Evolutionary conservation across 2,888 invertebrate species (phyloP).

Genomic region (Sepioteuthis lessoniana): DNA sequence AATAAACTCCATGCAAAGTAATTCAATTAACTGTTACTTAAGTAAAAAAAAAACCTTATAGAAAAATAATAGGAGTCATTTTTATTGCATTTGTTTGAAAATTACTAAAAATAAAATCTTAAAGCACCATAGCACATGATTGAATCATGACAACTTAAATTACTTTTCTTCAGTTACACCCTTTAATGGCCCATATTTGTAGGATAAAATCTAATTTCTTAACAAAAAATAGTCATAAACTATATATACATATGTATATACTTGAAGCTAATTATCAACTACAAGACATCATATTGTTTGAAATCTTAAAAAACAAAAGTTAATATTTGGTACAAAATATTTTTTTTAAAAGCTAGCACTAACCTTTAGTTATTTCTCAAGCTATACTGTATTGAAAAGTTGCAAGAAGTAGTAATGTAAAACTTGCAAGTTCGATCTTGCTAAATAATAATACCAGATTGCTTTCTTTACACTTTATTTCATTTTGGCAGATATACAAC

Average conservation of each 20-base stretch:
- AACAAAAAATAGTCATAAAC: background rate
- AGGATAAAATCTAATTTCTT: background rate
- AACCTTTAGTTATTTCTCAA: background rate
- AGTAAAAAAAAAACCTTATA: background rate
- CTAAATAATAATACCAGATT: background rate
- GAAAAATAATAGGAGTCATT: too few species aligned
- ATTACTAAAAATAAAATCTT: too few species aligned
- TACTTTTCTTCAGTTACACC: background rate
- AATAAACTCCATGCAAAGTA: background rate
- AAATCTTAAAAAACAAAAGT: too few species aligned
- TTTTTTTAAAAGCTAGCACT: background rate
- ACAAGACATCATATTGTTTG: too few species aligned
- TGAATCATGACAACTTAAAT: background rate
- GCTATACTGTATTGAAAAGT: background rate
- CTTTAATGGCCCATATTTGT: background rate
- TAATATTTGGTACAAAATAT: too few species aligned
- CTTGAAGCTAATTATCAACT: too few species aligned
- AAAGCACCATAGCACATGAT: too few species aligned
- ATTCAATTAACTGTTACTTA: background rate
- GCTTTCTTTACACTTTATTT: background rate
- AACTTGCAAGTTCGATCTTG: background rate
- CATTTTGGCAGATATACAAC: background rate
- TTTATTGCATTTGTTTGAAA: too few species aligned
- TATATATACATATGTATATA: too few species aligned
- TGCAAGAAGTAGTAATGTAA: background rate